A percentile compares a stretch with the other conserved stretches of the same genome.
Conservation (phyloP, 2,888 invertebrate genomes). For the Dorcus hopei region DNA sequence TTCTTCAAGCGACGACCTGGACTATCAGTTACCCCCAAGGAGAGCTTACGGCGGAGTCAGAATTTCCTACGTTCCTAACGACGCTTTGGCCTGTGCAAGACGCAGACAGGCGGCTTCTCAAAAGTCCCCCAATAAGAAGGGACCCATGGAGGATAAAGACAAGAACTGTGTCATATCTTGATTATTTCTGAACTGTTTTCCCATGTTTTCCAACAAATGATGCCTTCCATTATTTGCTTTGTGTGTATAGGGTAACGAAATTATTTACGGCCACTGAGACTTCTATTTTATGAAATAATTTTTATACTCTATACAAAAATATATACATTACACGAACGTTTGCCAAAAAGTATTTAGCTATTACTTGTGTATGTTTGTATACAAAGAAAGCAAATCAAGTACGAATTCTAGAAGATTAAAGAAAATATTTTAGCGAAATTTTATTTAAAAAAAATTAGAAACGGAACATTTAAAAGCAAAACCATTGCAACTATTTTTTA, state of each 20-base stretch:
- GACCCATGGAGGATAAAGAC: constrained; percentile 57
- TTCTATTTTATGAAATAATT: neutral
- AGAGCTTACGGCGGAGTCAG: constrained; percentile 84
- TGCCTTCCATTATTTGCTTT: constrained; percentile 28
- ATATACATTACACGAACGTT: neutral
- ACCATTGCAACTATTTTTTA: neutral
- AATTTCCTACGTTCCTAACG: constrained; percentile 91
- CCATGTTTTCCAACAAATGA: constrained; percentile 10
- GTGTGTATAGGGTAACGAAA: constrained; percentile 26
- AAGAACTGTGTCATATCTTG: constrained; percentile 87
- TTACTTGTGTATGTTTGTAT: neutral
- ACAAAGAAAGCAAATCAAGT: neutral
- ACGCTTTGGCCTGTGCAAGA: constrained; percentile 79
- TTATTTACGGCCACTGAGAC: neutral
- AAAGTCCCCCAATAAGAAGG: constrained; percentile 44
- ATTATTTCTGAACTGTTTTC: constrained; percentile 45
- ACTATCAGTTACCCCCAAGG: constrained; percentile 80
- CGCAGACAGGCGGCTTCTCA: constrained; percentile 53
- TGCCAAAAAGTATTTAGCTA: neutral
- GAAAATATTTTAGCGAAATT: too few species aligned
- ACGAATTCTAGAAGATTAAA: neutral
- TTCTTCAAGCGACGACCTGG: constrained; percentile 83
- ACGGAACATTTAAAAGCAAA: too few species aligned
- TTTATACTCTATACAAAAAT: neutral
- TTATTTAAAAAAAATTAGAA: too few species aligned